Conservation (phyloP, 2,113 vertebrate genomes). For the Hemichromis elongatus region DNA sequence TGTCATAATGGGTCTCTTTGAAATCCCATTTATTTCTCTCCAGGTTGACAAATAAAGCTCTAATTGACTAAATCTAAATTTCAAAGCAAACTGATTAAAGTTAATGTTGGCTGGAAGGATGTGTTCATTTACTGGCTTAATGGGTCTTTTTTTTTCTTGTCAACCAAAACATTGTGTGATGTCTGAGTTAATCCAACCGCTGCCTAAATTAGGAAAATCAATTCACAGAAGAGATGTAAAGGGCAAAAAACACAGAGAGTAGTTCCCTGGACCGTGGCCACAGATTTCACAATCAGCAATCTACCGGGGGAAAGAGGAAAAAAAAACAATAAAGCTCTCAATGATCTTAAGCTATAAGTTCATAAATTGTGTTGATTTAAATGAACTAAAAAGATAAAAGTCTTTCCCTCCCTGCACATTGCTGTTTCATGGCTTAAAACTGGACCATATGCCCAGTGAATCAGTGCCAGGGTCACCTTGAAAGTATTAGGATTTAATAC, state of each 20-base stretch:
- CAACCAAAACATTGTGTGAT: neutral
- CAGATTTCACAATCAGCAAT: neutral
- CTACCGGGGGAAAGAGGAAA: neutral
- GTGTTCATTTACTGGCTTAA: slow-evolving; percentile 9
- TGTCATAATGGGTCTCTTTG: slow-evolving; percentile 30
- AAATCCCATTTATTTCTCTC: slow-evolving; percentile 44
- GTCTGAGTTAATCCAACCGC: slow-evolving; percentile 6
- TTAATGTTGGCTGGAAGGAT: slow-evolving; percentile 10
- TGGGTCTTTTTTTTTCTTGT: neutral
- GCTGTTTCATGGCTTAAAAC: slow-evolving; percentile 38
- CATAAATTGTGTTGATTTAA: slow-evolving; percentile 18
- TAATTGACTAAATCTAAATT: slow-evolving; percentile 49
- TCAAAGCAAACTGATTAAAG: slow-evolving; percentile 48
- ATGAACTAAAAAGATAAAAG: slow-evolving; percentile 43
- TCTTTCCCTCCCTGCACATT: neutral
- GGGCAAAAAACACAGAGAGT: neutral
- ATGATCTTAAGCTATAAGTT: neutral
- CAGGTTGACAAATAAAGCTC: slow-evolving; percentile 37
- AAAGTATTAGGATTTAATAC: slow-evolving; percentile 62
- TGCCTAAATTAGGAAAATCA: slow-evolving; percentile 11
- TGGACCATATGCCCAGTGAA: slow-evolving; percentile 46
- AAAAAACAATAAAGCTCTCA: neutral
- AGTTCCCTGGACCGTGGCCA: neutral
- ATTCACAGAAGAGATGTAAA: slow-evolving; percentile 4
- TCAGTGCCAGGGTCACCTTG: slow-evolving; percentile 62